Evolutionary conservation across 2,113 vertebrate genomes (phyloP), one percentile per base, ranked within the genome.

Genomic region (Centropus bengalensis): DNA sequence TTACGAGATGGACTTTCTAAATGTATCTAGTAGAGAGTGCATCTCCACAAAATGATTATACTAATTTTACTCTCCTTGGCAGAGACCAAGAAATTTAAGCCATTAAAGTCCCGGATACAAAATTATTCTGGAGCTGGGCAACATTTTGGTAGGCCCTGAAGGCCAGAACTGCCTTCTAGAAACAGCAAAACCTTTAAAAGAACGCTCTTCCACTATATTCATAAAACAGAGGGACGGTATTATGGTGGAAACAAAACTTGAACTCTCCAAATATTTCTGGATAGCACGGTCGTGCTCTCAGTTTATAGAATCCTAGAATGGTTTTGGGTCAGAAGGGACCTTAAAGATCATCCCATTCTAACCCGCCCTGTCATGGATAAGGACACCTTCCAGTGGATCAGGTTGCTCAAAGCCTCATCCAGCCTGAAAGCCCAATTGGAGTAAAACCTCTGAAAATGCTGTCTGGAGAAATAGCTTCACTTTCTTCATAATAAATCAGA

Each of bases 1-100:
- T 80, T 54, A 58, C 60, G 44, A 91, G 81, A 78, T 28, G 36
- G 83, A 89, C 63, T 62, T 88, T 45, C 86, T n/a, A 92, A 94
- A 88, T 75, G 3, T 33, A 93, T 86, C 88, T 92, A 86, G 40
- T 83, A 88, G 56, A 84, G 54, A 88, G 84, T 38, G 52, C 33
- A 89, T 87, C 70, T 95, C 84, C 70, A 91, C 63, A 94, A 81
- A 95, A 96, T 63, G 40, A 90, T 70, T 55, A 82, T 67, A 66
- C 78, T 82, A 91, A 92, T 80, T 94, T 86, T 71, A 83, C 60
- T 67, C 69, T 88, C 52, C 58, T 94, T 89, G 88, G 80, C 54
- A 94, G 73, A 86, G 66, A 86, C n/a, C 60, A 75, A 71, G 68
- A 90, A 82, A 80, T 90, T 68, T 78, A 84, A 88, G 76, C n/a